A percentile compares a stretch with the other conserved stretches of the same genome.
Evolutionary conservation across 2,888 invertebrate species (phyloP).

Genomic region (Sminthurides aquaticus): DNA sequence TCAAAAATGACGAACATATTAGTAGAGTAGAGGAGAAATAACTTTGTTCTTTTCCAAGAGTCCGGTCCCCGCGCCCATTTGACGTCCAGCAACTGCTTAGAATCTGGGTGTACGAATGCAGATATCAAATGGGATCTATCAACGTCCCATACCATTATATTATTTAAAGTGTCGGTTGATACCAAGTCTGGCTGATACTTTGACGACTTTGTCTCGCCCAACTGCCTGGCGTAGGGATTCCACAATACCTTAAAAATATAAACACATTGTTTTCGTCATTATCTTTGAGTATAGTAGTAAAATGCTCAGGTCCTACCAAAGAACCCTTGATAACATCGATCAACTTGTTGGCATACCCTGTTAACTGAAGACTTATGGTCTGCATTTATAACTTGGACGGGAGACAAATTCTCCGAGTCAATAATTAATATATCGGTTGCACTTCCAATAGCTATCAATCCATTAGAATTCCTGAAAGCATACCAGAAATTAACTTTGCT

Average conservation of each 20-base stretch:
- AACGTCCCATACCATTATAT: conserved; percentile 34
- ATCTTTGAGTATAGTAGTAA: not conserved
- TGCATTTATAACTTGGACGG: conserved; percentile 30
- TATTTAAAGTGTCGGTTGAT: conserved; percentile 30
- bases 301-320: not conserved
- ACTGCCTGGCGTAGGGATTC: conserved; percentile 23
- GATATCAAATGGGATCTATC: conserved; percentile 29
- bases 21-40: conserved; percentile 35
- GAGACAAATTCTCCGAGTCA: conserved; percentile 27
- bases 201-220: conserved; percentile 10
- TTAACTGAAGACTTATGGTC: conserved; percentile 36
- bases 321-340: no score
- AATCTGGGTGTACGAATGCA: conserved; percentile 34
- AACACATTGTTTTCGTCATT: not conserved
- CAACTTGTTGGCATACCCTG: conserved; percentile 13
- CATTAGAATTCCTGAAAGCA: conserved; percentile 22
- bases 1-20: conserved; percentile 39
- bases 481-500: not conserved
- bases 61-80: conserved; percentile 36
- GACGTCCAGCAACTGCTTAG: conserved; percentile 31
- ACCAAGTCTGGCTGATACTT: conserved; percentile 33
- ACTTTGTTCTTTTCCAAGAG: conserved; percentile 33
- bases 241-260: conserved; percentile 18
- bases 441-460: conserved; percentile 33
- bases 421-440: conserved; percentile 36